Conservation (phyloP, 2,797 vertebrate species). For the Danionella dracula region DNA sequence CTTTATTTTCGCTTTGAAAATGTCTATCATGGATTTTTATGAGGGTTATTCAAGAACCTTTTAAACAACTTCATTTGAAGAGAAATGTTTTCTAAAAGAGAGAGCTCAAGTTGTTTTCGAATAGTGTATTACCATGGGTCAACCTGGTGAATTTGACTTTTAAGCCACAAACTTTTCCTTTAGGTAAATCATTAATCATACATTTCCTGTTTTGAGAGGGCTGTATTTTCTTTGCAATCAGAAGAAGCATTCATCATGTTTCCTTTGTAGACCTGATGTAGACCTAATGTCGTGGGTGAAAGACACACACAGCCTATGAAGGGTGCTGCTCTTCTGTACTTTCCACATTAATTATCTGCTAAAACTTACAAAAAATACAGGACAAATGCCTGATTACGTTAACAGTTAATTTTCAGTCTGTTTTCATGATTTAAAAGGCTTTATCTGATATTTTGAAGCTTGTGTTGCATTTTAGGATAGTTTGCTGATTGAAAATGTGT, state of each 20-base stretch:
- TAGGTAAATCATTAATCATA: constrained; percentile 43
- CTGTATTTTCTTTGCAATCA: constrained; percentile 44
- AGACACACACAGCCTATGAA: constrained; percentile 25
- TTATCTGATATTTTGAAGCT: too few species aligned
- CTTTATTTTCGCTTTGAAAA: too few species aligned
- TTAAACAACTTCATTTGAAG: background rate
- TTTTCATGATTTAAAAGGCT: too few species aligned
- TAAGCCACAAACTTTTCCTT: constrained; percentile 37
- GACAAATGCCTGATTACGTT: too few species aligned
- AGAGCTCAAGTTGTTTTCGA: constrained; percentile 6
- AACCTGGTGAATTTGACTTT: constrained; percentile 36
- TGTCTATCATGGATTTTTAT: too few species aligned
- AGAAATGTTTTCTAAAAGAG: background rate
- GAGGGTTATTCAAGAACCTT: background rate
- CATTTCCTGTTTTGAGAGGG: constrained; percentile 50
- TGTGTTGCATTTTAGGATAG: too few species aligned
- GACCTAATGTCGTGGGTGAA: constrained; percentile 29
- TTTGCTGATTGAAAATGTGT: too few species aligned
- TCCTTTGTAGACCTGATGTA: constrained; percentile 35
- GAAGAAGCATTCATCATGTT: constrained; percentile 38
- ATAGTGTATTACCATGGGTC: constrained; percentile 21
- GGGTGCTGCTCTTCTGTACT: background rate
- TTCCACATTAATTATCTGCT: constrained; percentile 23
- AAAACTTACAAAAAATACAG: too few species aligned
- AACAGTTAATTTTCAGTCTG: too few species aligned